These are phyloP conservation scores for Hedya salicella DNA, from an alignment of 2,888 invertebrate species.

Conservation along the genomic window DNA sequence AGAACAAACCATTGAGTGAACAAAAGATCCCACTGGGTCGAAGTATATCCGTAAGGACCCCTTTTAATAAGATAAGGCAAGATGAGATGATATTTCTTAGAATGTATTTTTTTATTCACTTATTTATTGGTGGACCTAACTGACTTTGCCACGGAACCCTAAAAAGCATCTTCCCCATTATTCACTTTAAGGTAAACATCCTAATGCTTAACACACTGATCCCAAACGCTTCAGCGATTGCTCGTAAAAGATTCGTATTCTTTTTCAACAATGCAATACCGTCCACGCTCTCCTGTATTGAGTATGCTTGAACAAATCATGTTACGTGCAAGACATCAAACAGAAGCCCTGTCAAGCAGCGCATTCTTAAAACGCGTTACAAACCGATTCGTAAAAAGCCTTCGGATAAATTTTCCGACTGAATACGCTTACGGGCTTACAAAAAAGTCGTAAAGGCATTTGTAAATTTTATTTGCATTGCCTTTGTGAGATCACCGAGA, in stretches of 20 bases:
- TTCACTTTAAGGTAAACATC: too few relatives aligned
- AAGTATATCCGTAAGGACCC: too few relatives aligned
- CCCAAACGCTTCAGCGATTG: too few relatives aligned
- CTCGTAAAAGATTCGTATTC: background rate
- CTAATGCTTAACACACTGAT: too few relatives aligned
- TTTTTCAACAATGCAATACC: background rate
- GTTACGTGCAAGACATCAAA: constrained; percentile 26
- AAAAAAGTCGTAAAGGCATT: constrained; percentile 58
- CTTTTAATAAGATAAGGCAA: too few relatives aligned
- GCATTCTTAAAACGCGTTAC: constrained; percentile 9
- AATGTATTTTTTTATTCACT: too few relatives aligned
- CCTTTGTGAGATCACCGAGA: constrained; percentile 58
- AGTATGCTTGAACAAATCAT: constrained; percentile 20
- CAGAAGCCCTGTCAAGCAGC: constrained; percentile 20
- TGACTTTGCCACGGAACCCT: too few relatives aligned
- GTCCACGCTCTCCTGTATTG: background rate
- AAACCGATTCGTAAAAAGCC: constrained; percentile 36
- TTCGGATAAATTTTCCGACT: constrained; percentile 50
- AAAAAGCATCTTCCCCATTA: too few relatives aligned
- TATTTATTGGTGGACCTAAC: too few relatives aligned
- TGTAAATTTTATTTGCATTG: constrained; percentile 67
- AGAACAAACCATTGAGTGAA: too few relatives aligned
- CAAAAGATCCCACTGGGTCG: too few relatives aligned
- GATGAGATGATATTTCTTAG: too few relatives aligned
- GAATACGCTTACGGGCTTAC: constrained; percentile 49